These are phyloP conservation scores for Simalia tracyae DNA, from an alignment of 2,797 vertebrate genomes.

Conservation along the genomic window DNA sequence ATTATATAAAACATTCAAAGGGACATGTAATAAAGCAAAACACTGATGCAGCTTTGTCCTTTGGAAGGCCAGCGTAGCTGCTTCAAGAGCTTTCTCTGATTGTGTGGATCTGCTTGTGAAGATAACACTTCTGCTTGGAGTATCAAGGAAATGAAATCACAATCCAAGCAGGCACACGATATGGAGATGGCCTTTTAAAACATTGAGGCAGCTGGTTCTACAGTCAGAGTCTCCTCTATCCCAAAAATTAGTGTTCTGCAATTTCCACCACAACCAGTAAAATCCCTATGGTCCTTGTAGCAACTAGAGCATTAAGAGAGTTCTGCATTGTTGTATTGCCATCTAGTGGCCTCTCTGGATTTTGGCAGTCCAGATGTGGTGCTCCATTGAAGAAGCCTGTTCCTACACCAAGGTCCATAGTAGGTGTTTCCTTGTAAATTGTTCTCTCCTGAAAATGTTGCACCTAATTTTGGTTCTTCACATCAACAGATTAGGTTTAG, in stretches of 20 bases:
- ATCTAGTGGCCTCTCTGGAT: neutral
- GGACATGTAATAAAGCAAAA: neutral
- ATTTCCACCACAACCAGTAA: neutral
- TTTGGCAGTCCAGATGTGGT: neutral
- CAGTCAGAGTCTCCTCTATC: neutral
- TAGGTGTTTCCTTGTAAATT: neutral
- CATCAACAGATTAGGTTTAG: neutral
- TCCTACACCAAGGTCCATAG: neutral
- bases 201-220: neutral
- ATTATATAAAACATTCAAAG: neutral
- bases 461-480: neutral
- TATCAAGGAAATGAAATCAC: neutral
- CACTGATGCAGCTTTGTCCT: neutral
- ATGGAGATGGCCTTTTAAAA: neutral
- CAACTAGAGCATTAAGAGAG: neutral
- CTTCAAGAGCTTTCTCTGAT: neutral
- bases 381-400: neutral
- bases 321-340: neutral
- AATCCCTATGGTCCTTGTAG: neutral
- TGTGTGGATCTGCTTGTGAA: neutral
- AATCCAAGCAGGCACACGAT: neutral
- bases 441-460: neutral
- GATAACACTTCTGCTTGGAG: neutral
- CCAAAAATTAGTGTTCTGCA: neutral
- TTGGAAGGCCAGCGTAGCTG: neutral